phyloP scores from a whole-genome alignment of 2,113 vertebrate species.

The Origma solitaria region DNA sequence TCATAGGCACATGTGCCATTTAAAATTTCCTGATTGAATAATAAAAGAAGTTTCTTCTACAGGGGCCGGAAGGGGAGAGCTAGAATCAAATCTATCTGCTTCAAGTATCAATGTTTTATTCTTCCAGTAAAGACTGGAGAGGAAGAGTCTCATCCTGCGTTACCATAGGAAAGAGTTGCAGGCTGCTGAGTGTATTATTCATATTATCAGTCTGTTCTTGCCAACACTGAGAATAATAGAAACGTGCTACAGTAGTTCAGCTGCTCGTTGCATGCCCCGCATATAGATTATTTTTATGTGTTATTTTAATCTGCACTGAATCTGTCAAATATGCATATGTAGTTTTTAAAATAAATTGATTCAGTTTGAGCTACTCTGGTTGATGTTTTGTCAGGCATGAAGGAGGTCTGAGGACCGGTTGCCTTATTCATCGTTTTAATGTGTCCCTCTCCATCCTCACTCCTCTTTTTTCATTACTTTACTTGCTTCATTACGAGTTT shows the following conservation, averaged over 20 bases:
- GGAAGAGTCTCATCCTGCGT: not conserved
- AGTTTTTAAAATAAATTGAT: conserved; percentile 14
- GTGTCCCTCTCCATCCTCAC: not conserved
- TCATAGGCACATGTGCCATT: not conserved
- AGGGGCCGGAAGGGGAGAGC: not conserved
- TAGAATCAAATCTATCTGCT: not conserved
- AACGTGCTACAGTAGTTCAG: conserved; percentile 8
- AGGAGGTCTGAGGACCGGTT: not conserved
- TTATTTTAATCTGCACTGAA: conserved; percentile 41
- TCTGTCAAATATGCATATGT: conserved; percentile 47
- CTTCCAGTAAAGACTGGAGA: not conserved
- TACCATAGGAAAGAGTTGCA: conserved; percentile 1
- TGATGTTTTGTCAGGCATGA: not conserved
- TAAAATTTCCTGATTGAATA: not conserved
- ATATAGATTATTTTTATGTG: conserved; percentile 4
- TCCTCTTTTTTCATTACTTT: not conserved
- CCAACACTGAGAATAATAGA: not conserved
- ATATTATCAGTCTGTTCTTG: not conserved
- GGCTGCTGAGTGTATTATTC: conserved; percentile 22
- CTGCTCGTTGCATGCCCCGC: not conserved
- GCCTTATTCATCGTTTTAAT: not conserved
- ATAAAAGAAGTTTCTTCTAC: not conserved
- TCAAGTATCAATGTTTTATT: not conserved
- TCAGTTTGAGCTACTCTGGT: not conserved
- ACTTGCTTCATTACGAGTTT: not conserved